Evolutionary conservation across 2,113 vertebrate species (phyloP).

Genomic region (Stigmatopora nigra): DNA sequence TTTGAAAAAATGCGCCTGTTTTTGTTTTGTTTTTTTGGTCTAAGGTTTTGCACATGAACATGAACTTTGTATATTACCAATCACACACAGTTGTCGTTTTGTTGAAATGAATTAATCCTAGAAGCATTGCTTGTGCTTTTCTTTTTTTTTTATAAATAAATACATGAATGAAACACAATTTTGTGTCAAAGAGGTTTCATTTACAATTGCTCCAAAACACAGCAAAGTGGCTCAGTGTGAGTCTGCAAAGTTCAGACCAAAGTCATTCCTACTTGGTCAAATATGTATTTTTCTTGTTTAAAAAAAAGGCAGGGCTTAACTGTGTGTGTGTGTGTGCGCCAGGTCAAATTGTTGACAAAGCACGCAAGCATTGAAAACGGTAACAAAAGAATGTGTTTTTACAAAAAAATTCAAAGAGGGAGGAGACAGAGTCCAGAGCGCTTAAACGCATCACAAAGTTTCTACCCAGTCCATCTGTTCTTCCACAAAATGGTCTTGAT

Average conservation of each 20-base stretch:
- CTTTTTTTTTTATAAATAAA: conserved; percentile 29
- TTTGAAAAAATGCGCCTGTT: neutral
- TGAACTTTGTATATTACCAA: neutral
- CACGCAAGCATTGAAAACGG: conserved; percentile 19
- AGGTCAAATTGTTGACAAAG: neutral
- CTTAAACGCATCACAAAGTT: conserved; percentile 10
- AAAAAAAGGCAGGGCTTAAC: neutral
- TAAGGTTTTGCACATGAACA: neutral
- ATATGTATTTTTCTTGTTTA: neutral
- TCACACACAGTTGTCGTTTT: neutral
- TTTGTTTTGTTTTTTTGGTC: neutral
- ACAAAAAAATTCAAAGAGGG: conserved; percentile 46
- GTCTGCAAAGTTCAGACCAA: neutral
- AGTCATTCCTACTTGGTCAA: neutral
- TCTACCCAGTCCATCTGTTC: conserved; percentile 13
- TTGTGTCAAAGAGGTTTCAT: neutral
- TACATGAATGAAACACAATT: conserved; percentile 25
- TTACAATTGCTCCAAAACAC: neutral
- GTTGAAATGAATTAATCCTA: neutral
- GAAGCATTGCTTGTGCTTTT: conserved; percentile 26
- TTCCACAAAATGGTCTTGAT: conserved; percentile 8
- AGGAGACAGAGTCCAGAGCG: conserved; percentile 16
- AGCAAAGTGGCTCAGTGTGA: neutral
- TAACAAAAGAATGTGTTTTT: conserved; percentile 59
- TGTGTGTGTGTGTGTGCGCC: neutral